phyloP scores from a whole-genome alignment of 1,140 invertebrate species.

The Aphaenogaster floridana region DNA sequence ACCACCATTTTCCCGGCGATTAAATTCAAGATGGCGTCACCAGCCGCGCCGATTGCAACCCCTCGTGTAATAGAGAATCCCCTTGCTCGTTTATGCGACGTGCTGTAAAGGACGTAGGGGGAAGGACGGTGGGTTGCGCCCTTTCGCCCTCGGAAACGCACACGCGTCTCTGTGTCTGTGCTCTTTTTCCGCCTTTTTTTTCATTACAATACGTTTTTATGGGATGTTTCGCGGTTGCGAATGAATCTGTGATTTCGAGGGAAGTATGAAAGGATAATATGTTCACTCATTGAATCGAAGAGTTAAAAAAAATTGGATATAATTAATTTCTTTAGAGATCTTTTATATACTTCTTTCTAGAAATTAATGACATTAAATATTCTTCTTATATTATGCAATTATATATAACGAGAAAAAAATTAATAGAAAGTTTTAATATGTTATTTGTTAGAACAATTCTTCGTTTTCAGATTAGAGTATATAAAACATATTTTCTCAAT shows the following conservation, averaged over 20 bases:
- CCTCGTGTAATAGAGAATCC: constrained; percentile 67
- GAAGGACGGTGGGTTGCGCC: constrained; percentile 77
- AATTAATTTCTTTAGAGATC: constrained; percentile 66
- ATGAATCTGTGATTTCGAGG: constrained; percentile 72
- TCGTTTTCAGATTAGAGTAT: not conserved
- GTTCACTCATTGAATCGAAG: constrained; percentile 5
- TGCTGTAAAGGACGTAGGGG: constrained; percentile 60
- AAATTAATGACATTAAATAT: constrained; percentile 1
- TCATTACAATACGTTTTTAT: constrained; percentile 74
- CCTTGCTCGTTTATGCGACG: constrained; percentile 82
- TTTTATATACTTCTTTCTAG: not conserved
- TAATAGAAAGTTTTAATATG: not conserved
- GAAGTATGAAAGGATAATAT: constrained; percentile 45
- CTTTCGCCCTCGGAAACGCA: constrained; percentile 78
- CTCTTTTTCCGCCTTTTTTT: constrained; percentile 73
- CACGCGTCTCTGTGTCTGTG: constrained; percentile 72
- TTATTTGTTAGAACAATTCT: not conserved
- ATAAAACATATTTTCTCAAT: not conserved
- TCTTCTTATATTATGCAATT: not conserved
- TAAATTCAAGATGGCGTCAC: constrained; percentile 85
- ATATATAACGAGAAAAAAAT: not conserved
- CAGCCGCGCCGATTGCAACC: constrained; percentile 61
- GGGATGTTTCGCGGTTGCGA: constrained; percentile 73
- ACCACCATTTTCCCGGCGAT: constrained; percentile 85
- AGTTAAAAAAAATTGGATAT: constrained; percentile 61